Evolutionary conservation across 2,113 vertebrate species (phyloP), one percentile per base, ranked within the genome.

Genomic region (Takifugu flavidus): DNA sequence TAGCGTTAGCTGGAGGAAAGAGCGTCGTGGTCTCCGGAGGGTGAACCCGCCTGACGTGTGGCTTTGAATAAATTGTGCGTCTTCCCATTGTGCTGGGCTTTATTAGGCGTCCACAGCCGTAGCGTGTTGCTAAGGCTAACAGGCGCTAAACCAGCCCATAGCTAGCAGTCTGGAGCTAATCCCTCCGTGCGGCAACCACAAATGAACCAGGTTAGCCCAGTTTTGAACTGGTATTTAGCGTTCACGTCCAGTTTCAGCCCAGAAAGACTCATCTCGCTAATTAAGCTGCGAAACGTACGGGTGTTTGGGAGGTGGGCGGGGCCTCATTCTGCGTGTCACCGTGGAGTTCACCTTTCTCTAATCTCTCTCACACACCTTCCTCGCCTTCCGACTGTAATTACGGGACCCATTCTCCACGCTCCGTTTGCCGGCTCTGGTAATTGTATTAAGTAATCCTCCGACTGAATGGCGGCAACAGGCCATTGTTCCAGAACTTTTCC

Each of bases 371-470:
- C 60, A 79, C 85, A 86, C 84, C 82, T 80, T 84, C 53, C 77
- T 85, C 80, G 56, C 76, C 70, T 75, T 67, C 54, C 59, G 13
- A 27, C 55, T 76, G 74, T 79, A 87, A 89, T 89, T 84, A 89
- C 29, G 67, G 20, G 65, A 63, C 63, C 62, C 79, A 75, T 84
- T 89, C 75, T 77, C 49, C 69, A 59, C 11, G 53, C 66, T 67
- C 78, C 70, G 74, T 82, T 84, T 72, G 63, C 51, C 61, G 5
- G 54, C 61, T 42, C 74, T 53, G 54, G 51, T 88, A 90, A 90
- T 89, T 78, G 70, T 65, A 82, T 90, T 87, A 86, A 79, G 74
- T 83, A 85, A 86, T 90, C 86, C 88, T 64, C 53, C 59, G 4
- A 46, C 72, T 80, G 72, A 65, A 74, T 65, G 65, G 65, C 44